phyloP scores from a whole-genome alignment of 2,113 vertebrate species.

The Cyprinodon tularosa region DNA sequence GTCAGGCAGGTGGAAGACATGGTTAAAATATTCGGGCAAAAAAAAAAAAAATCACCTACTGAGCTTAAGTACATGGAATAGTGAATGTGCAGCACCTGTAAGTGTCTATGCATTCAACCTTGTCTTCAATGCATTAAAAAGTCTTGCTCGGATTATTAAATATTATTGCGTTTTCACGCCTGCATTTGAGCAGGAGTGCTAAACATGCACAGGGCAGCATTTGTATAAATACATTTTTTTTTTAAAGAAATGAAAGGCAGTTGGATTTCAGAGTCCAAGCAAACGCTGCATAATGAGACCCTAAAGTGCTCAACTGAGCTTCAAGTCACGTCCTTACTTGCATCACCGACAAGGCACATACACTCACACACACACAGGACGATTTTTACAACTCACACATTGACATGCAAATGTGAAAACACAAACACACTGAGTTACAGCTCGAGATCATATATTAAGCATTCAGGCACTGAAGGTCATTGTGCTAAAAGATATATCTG shows the following conservation, averaged over 20 bases:
- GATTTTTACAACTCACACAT: conserved; percentile 12
- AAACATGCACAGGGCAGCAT: not conserved
- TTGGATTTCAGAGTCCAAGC: conserved; percentile 38
- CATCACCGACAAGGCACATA: conserved; percentile 9
- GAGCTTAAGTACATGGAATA: conserved; percentile 9
- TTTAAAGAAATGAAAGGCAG: conserved; percentile 27
- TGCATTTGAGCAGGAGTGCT: not conserved
- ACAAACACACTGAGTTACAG: conserved; percentile 8
- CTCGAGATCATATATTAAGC: conserved; percentile 10
- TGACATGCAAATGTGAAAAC: conserved; percentile 19
- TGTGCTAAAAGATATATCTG: conserved; percentile 26
- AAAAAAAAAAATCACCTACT: conserved; percentile 37
- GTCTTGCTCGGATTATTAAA: conserved; percentile 12
- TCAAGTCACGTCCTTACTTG: conserved; percentile 55
- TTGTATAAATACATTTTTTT: conserved; percentile 3
- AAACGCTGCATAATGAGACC: conserved; percentile 54
- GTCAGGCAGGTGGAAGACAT: conserved; percentile 24
- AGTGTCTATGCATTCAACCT: not conserved
- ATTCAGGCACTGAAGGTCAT: conserved; percentile 29
- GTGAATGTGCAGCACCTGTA: not conserved
- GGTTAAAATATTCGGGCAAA: conserved; percentile 53
- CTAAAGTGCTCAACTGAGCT: conserved; percentile 53
- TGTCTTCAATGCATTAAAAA: conserved; percentile 18
- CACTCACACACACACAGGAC: conserved; percentile 1
- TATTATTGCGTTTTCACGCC: conserved; percentile 5